These are phyloP conservation scores for Agapornis roseicollis DNA, from an alignment of 2,113 vertebrate genomes.

Conservation along the genomic window DNA sequence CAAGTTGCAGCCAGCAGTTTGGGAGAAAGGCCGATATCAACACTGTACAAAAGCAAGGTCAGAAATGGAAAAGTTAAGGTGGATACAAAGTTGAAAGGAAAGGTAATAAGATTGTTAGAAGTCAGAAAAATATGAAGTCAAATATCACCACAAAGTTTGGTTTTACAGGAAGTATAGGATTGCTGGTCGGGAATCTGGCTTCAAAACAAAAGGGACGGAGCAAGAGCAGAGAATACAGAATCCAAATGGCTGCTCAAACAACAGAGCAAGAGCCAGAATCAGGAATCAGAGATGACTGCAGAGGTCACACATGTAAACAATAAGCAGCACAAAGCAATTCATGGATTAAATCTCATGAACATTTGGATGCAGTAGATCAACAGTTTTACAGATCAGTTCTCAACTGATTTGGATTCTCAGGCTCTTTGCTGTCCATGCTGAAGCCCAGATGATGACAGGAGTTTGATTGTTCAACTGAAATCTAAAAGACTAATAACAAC, in stretches of 20 bases:
- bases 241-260: neutral
- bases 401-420: neutral
- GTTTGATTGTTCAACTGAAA: neutral
- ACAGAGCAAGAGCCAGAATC: neutral
- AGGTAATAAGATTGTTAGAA: neutral
- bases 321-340: neutral
- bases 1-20: neutral
- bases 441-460: neutral
- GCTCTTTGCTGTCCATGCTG: neutral
- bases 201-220: neutral
- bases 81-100: neutral
- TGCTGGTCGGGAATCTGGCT: neutral
- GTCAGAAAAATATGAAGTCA: neutral
- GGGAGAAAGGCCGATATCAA: rapidly evolving
- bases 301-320: neutral
- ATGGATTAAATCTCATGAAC: neutral
- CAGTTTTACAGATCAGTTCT: neutral
- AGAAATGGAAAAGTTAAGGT: neutral
- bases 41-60: neutral
- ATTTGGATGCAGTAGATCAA: neutral
- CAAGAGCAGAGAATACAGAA: neutral
- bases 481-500: neutral
- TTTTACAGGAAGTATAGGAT: neutral
- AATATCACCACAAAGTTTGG: neutral
- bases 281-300: neutral